A percentile compares a stretch with the other conserved stretches of the same genome.
Evolutionary conservation across 2,797 vertebrate genomes (phyloP).

Genomic region (Tauraco hartlaubi): DNA sequence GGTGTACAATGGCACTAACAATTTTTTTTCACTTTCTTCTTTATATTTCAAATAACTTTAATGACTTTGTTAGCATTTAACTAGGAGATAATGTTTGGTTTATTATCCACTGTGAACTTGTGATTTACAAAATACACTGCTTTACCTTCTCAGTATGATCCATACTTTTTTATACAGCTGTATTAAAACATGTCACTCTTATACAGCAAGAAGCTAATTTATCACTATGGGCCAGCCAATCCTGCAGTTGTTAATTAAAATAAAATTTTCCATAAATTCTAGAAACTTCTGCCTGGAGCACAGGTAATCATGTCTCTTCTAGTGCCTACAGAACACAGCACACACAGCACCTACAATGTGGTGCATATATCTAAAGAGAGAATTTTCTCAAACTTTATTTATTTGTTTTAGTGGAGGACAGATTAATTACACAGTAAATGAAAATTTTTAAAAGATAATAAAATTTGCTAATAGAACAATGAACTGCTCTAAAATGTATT

Average conservation of each 20-base stretch:
- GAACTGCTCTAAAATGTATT: neutral
- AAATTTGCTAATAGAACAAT: neutral
- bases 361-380: neutral
- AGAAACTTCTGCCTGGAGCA: neutral
- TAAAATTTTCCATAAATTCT: neutral
- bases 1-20: neutral
- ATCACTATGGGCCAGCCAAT: neutral
- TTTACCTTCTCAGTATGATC: conserved; percentile 3
- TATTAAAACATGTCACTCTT: neutral
- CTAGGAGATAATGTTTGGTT: neutral
- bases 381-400: neutral
- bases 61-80: neutral
- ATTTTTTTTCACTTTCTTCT: neutral
- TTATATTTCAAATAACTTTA: neutral
- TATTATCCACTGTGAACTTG: neutral
- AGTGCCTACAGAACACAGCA: neutral
- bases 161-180: neutral
- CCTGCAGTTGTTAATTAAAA: neutral
- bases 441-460: neutral
- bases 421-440: neutral
- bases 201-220: neutral
- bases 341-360: neutral
- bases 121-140: neutral
- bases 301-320: neutral
- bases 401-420: neutral